Evolutionary conservation across 2,888 invertebrate species (phyloP).

Genomic region (Rosalia funebris): DNA sequence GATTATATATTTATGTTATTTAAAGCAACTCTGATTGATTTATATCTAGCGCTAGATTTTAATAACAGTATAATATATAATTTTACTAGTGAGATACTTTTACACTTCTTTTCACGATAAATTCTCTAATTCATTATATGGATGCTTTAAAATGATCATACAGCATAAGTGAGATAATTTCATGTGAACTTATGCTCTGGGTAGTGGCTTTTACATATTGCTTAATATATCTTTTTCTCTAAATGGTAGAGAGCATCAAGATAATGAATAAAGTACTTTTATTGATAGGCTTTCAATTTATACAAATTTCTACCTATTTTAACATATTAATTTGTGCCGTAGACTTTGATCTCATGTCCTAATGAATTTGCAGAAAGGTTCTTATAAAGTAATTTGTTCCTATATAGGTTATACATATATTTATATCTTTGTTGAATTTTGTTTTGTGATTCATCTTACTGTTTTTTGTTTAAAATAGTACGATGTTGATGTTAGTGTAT

Average conservation of each 20-base stretch:
- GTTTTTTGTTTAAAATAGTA: slow-evolving; percentile 38
- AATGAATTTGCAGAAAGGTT: slow-evolving; percentile 33
- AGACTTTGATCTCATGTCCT: slow-evolving; percentile 44
- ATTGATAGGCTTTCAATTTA: slow-evolving; percentile 1
- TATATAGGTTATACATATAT: slow-evolving; percentile 3
- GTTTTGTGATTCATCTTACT: slow-evolving; percentile 35
- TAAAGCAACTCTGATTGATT: slow-evolving; percentile 2
- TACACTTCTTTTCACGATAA: slow-evolving; percentile 2
- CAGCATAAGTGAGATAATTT: slow-evolving; percentile 8
- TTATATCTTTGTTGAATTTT: slow-evolving; percentile 23
- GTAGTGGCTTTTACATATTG: slow-evolving; percentile 34
- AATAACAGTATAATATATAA: slow-evolving; percentile 16
- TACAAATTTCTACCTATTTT: slow-evolving; percentile 14
- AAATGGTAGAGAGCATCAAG: slow-evolving; percentile 2
- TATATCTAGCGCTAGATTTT: slow-evolving; percentile 1
- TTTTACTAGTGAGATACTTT: slow-evolving; percentile 18
- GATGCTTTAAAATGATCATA: slow-evolving; percentile 20
- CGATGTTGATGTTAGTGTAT: slow-evolving; percentile 33
- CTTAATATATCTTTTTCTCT: slow-evolving; percentile 15
- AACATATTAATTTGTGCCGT: slow-evolving; percentile 39
- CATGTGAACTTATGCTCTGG: slow-evolving; percentile 34
- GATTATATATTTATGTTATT: slow-evolving; percentile 17
- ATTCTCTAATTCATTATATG: slow-evolving; percentile 4
- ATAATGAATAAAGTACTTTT: slow-evolving; percentile 11
- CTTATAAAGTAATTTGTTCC: slow-evolving; percentile 12